Conservation (phyloP, 1,140 invertebrate genomes). For the Lerema accius region DNA sequence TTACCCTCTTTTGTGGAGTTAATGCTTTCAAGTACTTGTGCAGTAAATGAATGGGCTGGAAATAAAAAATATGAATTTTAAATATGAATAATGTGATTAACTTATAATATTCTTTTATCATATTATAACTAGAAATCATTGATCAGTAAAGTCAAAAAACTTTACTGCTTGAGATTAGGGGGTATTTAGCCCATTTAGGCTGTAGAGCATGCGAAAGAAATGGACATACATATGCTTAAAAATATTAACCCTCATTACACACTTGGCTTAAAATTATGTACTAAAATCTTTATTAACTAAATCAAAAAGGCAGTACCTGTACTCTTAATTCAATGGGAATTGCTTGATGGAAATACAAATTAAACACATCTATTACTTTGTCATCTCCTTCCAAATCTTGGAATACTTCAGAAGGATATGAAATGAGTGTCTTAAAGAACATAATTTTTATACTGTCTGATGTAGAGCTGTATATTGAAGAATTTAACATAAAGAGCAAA, state of each 20-base stretch:
- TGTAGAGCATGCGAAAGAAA: no score
- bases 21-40: conserved; percentile 55
- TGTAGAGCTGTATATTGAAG: conserved; percentile 41
- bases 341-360: conserved; percentile 48
- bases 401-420: conserved; percentile 54
- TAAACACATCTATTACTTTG: conserved; percentile 52
- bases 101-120: no score
- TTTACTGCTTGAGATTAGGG: no score
- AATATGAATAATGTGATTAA: no score
- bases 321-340: conserved; percentile 46
- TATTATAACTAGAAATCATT: no score
- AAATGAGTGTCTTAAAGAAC: conserved; percentile 53
- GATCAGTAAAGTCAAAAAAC: no score
- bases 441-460: conserved; percentile 48
- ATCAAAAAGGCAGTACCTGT: conserved; percentile 41
- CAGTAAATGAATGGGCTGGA: conserved; percentile 54
- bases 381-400: conserved; percentile 37
- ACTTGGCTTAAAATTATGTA: no score
- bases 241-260: no score
- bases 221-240: no score
- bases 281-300: conserved; percentile 5
- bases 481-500: conserved; percentile 55
- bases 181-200: no score
- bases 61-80: no score
- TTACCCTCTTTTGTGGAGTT: conserved; percentile 51